Evolutionary conservation across 2,113 vertebrate genomes (phyloP).

Genomic region (Mirza zaza): DNA sequence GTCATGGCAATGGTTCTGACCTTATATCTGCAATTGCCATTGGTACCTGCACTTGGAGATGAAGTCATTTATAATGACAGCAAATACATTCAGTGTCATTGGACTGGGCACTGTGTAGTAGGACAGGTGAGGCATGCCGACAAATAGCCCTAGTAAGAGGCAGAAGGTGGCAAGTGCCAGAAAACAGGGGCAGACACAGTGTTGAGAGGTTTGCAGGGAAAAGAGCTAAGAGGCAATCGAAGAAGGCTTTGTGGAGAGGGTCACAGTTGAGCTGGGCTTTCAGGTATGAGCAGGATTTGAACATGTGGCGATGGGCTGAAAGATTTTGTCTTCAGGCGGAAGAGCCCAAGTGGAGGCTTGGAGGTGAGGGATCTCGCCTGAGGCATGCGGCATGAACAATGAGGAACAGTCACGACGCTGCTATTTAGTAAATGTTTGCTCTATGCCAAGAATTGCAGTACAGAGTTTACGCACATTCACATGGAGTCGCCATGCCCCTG

Average conservation of each 20-base stretch:
- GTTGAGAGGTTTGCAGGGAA: neutral
- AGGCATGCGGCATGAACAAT: neutral
- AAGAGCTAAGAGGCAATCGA: neutral
- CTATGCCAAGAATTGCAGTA: neutral
- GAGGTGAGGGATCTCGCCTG: neutral
- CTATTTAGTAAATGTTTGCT: neutral
- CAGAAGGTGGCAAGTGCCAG: neutral
- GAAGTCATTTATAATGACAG: constrained; percentile 22
- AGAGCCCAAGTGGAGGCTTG: neutral
- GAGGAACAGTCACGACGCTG: neutral
- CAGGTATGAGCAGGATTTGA: neutral
- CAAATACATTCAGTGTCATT: neutral
- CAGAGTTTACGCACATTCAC: neutral
- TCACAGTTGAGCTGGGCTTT: neutral
- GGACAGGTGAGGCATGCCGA: neutral
- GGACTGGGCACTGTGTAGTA: neutral
- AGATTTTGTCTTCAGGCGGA: neutral
- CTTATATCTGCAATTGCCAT: neutral
- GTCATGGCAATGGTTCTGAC: neutral
- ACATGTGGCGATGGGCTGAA: neutral
- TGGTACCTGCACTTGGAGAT: neutral
- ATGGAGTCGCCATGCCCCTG: neutral
- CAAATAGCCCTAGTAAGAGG: neutral
- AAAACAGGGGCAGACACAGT: neutral
- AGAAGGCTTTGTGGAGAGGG: neutral